Evolutionary conservation across 2,113 vertebrate species (phyloP).

Genomic region (Australoheros scitulus): DNA sequence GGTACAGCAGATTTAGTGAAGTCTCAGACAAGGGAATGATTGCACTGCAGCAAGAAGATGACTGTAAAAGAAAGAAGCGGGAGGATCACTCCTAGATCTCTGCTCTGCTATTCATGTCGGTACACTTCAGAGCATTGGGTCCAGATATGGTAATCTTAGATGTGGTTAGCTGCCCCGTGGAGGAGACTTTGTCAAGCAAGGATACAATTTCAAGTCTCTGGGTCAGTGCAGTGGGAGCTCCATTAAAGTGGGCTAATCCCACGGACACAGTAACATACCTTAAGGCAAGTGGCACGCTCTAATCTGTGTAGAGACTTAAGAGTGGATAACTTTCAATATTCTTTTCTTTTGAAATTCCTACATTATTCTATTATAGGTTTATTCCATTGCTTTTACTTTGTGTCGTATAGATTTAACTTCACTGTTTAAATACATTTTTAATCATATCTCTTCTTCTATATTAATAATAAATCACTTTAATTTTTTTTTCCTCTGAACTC

Average conservation of each 20-base stretch:
- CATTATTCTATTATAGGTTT: constrained; percentile 8
- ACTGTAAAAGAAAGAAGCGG: not conserved
- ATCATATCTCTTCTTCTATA: not conserved
- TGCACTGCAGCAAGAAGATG: constrained; percentile 3
- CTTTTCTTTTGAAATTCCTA: not conserved
- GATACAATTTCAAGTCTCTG: constrained; percentile 37
- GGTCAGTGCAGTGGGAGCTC: constrained; percentile 42
- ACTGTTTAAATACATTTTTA: constrained; percentile 29
- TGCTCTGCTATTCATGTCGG: constrained; percentile 9
- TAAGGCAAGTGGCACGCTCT: not conserved
- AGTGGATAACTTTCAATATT: constrained; percentile 13
- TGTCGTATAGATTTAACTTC: constrained; percentile 15
- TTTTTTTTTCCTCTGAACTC: not conserved
- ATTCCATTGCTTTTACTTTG: not conserved
- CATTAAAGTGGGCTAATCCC: constrained; percentile 57
- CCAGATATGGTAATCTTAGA: constrained; percentile 39
- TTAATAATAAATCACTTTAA: constrained; percentile 7
- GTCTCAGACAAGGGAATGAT: not conserved
- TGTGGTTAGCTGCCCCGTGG: constrained; percentile 7
- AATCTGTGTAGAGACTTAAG: constrained; percentile 9
- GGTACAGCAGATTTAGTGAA: constrained; percentile 6
- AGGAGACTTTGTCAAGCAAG: constrained; percentile 37
- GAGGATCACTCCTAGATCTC: constrained; percentile 9
- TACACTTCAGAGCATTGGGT: not conserved
- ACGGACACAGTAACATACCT: constrained; percentile 18